phyloP scores from a whole-genome alignment of 2,888 invertebrate species.

The Mycogona germanica region DNA sequence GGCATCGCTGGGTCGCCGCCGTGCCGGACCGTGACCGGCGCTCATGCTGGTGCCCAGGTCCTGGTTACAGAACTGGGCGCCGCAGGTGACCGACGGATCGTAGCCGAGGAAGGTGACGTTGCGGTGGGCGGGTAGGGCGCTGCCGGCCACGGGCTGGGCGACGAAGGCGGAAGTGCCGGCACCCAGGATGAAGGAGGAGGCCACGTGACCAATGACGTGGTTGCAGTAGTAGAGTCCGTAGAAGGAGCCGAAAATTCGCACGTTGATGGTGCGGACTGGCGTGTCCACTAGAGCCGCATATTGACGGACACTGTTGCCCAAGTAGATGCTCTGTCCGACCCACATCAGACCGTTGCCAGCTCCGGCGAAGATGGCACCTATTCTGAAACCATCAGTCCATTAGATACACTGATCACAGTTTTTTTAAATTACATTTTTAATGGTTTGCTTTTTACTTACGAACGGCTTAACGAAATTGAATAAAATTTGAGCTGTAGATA shows the following conservation, averaged over 20 bases:
- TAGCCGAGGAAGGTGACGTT: slow-evolving; percentile 5
- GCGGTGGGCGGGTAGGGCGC: background rate
- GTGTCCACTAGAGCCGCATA: background rate
- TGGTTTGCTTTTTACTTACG: no score
- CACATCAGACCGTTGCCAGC: slow-evolving; percentile 2
- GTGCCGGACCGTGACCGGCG: background rate
- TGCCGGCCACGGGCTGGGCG: background rate
- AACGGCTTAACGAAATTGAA: no score
- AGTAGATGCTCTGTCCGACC: slow-evolving; percentile 10
- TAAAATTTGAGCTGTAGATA: no score
- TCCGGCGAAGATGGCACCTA: slow-evolving; percentile 2
- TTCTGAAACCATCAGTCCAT: no score
- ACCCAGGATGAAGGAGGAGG: slow-evolving; percentile 9
- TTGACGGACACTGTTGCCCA: background rate
- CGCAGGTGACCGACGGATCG: slow-evolving; percentile 8
- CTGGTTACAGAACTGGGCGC: slow-evolving; percentile 8
- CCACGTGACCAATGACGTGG: slow-evolving; percentile 6
- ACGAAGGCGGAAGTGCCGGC: no score
- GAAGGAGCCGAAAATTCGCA: slow-evolving; percentile 12
- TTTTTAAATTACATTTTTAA: no score
- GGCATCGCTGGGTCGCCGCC: slow-evolving; percentile 28
- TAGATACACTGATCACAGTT: no score
- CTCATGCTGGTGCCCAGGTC: slow-evolving; percentile 2
- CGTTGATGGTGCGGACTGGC: background rate
- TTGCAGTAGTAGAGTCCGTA: slow-evolving; percentile 8